phyloP scores from a whole-genome alignment of 2,113 vertebrate genomes.

The Thunnus maccoyii region DNA sequence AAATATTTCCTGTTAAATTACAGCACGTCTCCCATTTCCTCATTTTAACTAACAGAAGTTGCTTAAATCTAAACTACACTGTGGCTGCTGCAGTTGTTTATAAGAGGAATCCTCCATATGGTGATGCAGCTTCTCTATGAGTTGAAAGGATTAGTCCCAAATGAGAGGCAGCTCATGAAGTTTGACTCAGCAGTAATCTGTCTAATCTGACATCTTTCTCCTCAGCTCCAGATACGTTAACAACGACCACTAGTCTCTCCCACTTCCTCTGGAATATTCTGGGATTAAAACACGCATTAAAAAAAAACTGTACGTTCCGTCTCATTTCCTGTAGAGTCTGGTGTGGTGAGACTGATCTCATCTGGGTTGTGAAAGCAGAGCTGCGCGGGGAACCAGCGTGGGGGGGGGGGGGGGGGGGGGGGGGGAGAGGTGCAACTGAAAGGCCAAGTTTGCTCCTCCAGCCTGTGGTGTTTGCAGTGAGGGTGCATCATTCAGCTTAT shows the following conservation, averaged over 20 bases:
- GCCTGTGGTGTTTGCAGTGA: conserved; percentile 21
- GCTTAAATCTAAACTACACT: not conserved
- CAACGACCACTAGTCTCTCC: not conserved
- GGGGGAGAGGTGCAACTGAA: not conserved
- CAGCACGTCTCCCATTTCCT: no score
- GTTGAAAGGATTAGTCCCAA: conserved; percentile 16
- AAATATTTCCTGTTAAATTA: no score
- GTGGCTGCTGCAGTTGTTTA: not conserved
- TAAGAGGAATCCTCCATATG: conserved; percentile 29
- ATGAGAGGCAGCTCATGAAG: conserved; percentile 5
- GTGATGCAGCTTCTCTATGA: conserved; percentile 22
- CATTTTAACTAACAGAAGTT: not conserved
- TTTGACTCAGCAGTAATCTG: conserved; percentile 43
- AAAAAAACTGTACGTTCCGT: not conserved
- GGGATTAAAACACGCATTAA: not conserved
- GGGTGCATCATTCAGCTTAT: conserved; percentile 36
- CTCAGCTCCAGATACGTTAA: not conserved
- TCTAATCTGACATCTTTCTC: conserved; percentile 29
- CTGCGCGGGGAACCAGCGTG: not conserved
- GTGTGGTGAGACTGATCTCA: not conserved
- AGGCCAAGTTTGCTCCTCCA: conserved; percentile 34
- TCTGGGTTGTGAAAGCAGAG: not conserved
- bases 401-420: not conserved
- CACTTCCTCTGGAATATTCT: no score
- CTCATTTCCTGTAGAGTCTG: conserved; percentile 15